These are phyloP conservation scores for Cybosia mesomella DNA, from an alignment of 2,888 invertebrate species.

Conservation along the genomic window DNA sequence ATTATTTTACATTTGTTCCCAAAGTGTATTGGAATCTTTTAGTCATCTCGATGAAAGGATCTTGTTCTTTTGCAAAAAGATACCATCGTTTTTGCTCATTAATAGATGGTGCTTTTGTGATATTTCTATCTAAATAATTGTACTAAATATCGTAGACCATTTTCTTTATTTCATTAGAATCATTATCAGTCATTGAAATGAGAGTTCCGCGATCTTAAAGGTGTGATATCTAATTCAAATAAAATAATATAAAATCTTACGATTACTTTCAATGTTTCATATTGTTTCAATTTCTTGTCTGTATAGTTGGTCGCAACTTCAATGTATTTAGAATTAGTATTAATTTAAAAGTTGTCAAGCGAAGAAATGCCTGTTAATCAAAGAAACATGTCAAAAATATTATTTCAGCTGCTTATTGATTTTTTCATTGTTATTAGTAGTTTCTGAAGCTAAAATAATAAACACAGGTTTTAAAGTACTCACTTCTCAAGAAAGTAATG, in stretches of 20 bases:
- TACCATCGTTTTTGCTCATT: slow-evolving; percentile 3
- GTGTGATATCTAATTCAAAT: too few species aligned
- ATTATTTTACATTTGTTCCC: slow-evolving; percentile 54
- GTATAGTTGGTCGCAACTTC: background rate
- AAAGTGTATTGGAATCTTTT: slow-evolving; percentile 43
- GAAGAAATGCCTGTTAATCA: too few species aligned
- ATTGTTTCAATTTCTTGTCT: too few species aligned
- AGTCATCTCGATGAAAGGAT: slow-evolving; percentile 45
- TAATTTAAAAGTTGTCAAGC: background rate
- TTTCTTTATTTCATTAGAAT: background rate
- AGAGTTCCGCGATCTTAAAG: too few species aligned
- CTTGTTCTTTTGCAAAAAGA: slow-evolving; percentile 36
- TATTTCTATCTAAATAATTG: background rate
- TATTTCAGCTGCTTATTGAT: too few species aligned
- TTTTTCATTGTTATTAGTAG: slow-evolving; percentile 14
- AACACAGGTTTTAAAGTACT: background rate
- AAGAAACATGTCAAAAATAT: too few species aligned
- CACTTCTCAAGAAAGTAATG: slow-evolving; percentile 22
- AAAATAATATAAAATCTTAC: too few species aligned
- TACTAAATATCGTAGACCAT: background rate
- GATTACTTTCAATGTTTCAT: too few species aligned
- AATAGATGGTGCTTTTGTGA: slow-evolving; percentile 2
- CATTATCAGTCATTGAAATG: too few species aligned
- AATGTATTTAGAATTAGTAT: background rate
- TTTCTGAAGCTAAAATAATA: slow-evolving; percentile 6